Evolutionary conservation across 2,888 invertebrate species (phyloP).

Genomic region (Tortricodes alternella): DNA sequence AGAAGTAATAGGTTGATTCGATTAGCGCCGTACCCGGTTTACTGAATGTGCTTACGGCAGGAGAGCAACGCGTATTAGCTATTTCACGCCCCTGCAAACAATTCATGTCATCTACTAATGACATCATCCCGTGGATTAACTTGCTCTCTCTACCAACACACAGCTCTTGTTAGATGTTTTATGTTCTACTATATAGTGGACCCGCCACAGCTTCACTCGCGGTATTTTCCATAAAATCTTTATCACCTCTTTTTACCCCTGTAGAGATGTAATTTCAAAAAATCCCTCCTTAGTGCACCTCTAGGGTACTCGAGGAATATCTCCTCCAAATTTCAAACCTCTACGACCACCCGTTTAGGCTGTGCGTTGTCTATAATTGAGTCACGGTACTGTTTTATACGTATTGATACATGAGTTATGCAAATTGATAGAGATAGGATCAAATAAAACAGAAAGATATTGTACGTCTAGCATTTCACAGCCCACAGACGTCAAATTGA

Average conservation of each 20-base stretch:
- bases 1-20: conserved; percentile 68
- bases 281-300: too few species aligned
- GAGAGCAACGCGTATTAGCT: conserved; percentile 52
- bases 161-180: too few species aligned
- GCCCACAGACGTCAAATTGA: neutral
- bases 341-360: too few species aligned
- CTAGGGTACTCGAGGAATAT: too few species aligned
- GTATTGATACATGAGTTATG: neutral
- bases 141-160: neutral
- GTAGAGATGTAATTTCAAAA: too few species aligned
- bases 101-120: conserved; percentile 37
- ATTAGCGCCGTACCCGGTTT: conserved; percentile 65
- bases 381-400: neutral
- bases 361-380: neutral
- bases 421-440: neutral
- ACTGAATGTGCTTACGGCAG: conserved; percentile 60
- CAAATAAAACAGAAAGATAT: neutral
- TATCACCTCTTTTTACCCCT: too few species aligned
- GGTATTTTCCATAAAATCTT: too few species aligned
- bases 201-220: too few species aligned
- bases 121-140: conserved; percentile 32
- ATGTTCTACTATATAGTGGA: too few species aligned
- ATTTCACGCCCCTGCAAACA: conserved; percentile 47
- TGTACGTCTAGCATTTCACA: neutral
- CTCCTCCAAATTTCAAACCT: too few species aligned